Base-by-base conservation (phyloP, 2,888 invertebrate genomes). In the Watsonalla binaria region DNA sequence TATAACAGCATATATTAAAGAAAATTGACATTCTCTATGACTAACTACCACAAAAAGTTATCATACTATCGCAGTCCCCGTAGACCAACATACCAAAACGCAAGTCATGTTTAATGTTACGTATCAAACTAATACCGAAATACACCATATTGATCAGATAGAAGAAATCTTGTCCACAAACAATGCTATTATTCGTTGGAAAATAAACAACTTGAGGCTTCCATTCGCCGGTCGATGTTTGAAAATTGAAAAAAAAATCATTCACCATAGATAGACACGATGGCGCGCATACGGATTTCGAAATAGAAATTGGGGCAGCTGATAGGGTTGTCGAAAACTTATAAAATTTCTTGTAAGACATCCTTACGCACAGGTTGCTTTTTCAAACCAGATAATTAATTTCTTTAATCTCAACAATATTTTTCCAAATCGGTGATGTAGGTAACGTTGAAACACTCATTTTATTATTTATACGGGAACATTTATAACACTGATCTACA, bases 121-220 rank as follows among this genome's bases (percentile, higher is more conserved):
- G 67, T 70, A 66, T 68, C 74, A 74, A 75, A 76, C 76, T 75
- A 71, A 74, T 78, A 76, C 59, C 74, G 74, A 77, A 80, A 85
- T 84, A 74, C 80, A 73, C 70, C 57, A 65, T 74, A 77, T 78
- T 80, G 81, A 86, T 86, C 83, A 82, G 83, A 86, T 84, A 82
- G 73, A 74, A 68, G 68, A 72, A 69, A 77, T 78, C 82, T 79
- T 84, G 86, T 86, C 82, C 81, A 79, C 88, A 83, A 83, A 90
- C 90, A 90, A 90, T 90, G 84, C 81, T 67, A 86, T 84, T 86
- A 84, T 88, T 84, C 68, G 63, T 76, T 74, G 64, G 72, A 81
- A 86, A 85, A 90, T 83, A 84, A 84, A 84, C 76, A 79, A 79
- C 70, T 69, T 62, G 59, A 62, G 65, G 75, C 80, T 79, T 76